A percentile compares a stretch with the other conserved stretches of the same genome.
Conservation (phyloP, 1,140 invertebrate genomes). For the Probaryconus sp. region DNA sequence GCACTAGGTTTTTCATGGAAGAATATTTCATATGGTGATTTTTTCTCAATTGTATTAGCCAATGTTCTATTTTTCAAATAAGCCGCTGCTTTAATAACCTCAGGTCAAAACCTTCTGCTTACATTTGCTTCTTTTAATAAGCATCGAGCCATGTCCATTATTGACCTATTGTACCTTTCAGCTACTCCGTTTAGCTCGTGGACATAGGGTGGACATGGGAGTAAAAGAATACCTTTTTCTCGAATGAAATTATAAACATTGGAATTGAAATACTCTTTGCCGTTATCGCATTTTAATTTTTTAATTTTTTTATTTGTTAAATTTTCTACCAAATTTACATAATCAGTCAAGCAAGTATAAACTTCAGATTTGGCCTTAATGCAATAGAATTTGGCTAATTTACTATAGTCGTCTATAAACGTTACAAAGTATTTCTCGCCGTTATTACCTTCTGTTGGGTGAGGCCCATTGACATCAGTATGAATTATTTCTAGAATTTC, state of each 20-base stretch:
- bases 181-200: constrained; percentile 42
- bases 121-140: constrained; percentile 62
- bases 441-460: constrained; percentile 20
- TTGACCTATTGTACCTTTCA: constrained; percentile 47
- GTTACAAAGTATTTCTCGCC: constrained; percentile 44
- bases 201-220: constrained; percentile 38
- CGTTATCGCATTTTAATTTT: constrained; percentile 43
- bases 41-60: constrained; percentile 69
- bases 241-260: constrained; percentile 29
- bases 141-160: constrained; percentile 50
- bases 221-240: constrained; percentile 41
- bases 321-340: neutral
- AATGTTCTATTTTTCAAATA: constrained; percentile 65
- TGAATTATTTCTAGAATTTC: constrained; percentile 41
- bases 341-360: constrained; percentile 37
- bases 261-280: constrained; percentile 43
- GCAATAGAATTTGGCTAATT: constrained; percentile 17
- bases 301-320: constrained; percentile 23
- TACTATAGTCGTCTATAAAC: constrained; percentile 54
- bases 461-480: constrained; percentile 41
- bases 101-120: constrained; percentile 67
- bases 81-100: constrained; percentile 55
- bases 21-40: constrained; percentile 71
- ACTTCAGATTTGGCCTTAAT: constrained; percentile 27
- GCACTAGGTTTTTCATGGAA: constrained; percentile 65